Evolutionary conservation across 2,797 vertebrate species (phyloP), one percentile per base, ranked within the genome.

Genomic region (Anguilla obscura): DNA sequence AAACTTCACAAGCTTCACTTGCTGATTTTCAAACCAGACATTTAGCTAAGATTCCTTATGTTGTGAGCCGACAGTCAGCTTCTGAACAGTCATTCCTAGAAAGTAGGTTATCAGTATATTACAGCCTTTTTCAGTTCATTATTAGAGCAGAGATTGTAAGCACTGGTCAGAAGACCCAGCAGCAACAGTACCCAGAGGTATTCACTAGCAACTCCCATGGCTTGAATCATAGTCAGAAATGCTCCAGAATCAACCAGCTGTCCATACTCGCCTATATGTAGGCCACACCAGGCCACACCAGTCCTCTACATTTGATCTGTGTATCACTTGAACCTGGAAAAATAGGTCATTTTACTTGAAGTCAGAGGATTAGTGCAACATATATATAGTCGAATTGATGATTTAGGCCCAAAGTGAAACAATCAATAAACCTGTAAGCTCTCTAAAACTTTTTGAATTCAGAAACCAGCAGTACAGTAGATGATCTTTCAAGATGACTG

Each of bases 91-190:
- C 12, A 9, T 10, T 54, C 52, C 52, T 54, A 54, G 52, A 54
- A 54, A 54, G 52, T 14, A 54, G 8, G 24, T 63, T 63, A 63
- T 21, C 24, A n/a, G 60, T 16, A 63, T 10, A 71, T n/a, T 71
- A 6, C 66, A 71, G 66, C 66, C 8, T 30, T 30, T 71, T 30
- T 45, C 66, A 71, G 66, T 71, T 30, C 66, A 71, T 71, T 71
- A 71, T 27, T 30, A 86, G 45, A 48, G 69, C 66, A 48, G 69
- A 79, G 86, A 86, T 48, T 21, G n/a, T 63, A 50, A 82, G 54
- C 54, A 82, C 50, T 58, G 30, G 52, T 50, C 3, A 33, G 21
- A 12, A 63, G 74, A 83, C 74, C 36, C 66, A 16, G 16, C 52
- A 27, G 54, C 40, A 21, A 10, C 76, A 16, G 0, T 56, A 40